Percentiles rank a stretch among this genome's conserved stretches.
phyloP scores from a whole-genome alignment of 2,888 invertebrate genomes.

The Aethes cnicana region DNA sequence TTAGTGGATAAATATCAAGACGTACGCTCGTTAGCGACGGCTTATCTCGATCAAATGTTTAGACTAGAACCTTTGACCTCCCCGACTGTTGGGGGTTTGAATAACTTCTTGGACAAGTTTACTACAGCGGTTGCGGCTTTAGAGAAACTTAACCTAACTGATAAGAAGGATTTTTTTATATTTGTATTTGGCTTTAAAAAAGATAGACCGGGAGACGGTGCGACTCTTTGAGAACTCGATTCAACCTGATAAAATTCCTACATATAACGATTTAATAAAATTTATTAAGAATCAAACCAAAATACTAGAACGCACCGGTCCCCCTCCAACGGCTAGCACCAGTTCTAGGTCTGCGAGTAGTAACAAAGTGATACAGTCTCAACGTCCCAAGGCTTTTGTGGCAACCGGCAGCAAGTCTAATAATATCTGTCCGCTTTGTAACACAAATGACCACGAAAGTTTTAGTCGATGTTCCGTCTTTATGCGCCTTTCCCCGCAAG shows the following conservation, averaged over 20 bases:
- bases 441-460: no score
- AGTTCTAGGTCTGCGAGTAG: no score
- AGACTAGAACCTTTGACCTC: background rate
- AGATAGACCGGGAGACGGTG: background rate
- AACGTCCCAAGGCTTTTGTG: no score
- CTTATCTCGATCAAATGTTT: background rate
- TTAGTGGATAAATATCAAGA: background rate
- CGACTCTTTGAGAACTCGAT: background rate
- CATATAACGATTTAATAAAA: no score
- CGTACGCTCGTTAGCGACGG: background rate
- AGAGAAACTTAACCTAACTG: background rate
- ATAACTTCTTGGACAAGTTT: background rate
- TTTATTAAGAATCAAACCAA: no score
- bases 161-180: background rate
- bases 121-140: background rate
- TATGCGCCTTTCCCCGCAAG: no score
- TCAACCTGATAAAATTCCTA: background rate
- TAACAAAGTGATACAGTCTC: no score
- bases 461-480: no score
- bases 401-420: no score
- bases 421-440: no score
- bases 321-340: no score
- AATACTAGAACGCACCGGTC: no score
- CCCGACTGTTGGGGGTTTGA: background rate
- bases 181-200: background rate